phyloP scores from a whole-genome alignment of 2,888 invertebrate genomes.

The Parapristionchus giblindavisi region DNA sequence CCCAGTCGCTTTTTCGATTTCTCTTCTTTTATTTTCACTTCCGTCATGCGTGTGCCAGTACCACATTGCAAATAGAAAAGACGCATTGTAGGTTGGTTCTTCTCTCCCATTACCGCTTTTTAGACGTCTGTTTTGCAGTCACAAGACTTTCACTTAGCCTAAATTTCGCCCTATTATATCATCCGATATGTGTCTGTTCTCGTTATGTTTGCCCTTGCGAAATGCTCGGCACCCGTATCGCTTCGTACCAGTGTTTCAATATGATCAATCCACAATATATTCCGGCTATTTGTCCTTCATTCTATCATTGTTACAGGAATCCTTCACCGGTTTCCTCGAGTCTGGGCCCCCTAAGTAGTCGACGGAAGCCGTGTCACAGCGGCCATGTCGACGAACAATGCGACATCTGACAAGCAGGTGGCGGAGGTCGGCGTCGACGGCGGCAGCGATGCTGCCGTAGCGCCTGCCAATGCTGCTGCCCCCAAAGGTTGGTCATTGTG shows the following conservation, averaged over 20 bases:
- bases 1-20: too few species aligned
- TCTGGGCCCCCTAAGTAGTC: constrained; percentile 37
- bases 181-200: too few species aligned
- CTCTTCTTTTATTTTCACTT: too few species aligned
- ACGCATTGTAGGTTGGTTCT: too few species aligned
- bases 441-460: constrained; percentile 13
- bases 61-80: too few species aligned
- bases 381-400: constrained; percentile 22
- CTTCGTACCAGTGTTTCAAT: not conserved
- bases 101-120: too few species aligned
- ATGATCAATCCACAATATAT: not conserved
- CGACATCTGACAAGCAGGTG: constrained; percentile 29
- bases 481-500: constrained; percentile 14
- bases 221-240: not conserved
- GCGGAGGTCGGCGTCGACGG: too few species aligned
- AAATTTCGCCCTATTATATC: too few species aligned
- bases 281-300: not conserved
- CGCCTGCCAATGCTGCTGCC: constrained; percentile 5
- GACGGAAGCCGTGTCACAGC: constrained; percentile 26
- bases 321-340: constrained; percentile 31
- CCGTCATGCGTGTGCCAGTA: too few species aligned
- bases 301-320: constrained; percentile 9
- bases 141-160: too few species aligned
- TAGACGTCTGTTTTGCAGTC: too few species aligned
- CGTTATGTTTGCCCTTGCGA: constrained; percentile 24